These are phyloP conservation scores for Sylvia borin DNA, from an alignment of 2,797 vertebrate genomes.

Conservation along the genomic window DNA sequence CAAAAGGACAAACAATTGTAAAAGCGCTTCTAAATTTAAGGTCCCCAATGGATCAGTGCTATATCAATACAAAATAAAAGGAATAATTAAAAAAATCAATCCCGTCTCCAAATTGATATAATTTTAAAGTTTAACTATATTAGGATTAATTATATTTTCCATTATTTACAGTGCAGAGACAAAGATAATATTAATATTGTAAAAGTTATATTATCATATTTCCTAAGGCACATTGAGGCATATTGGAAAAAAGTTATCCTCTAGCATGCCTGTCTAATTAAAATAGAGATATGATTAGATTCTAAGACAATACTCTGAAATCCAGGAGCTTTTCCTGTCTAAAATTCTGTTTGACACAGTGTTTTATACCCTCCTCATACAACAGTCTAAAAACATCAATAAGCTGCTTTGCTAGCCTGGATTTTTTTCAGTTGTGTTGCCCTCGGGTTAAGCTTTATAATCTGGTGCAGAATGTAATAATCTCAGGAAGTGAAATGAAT, in stretches of 20 bases:
- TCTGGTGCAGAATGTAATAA: conserved; percentile 50
- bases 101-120: not conserved
- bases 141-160: not conserved
- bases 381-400: conserved; percentile 39
- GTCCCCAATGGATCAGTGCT: not conserved
- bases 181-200: not conserved
- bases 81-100: not conserved
- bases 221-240: not conserved
- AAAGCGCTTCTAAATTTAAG: not conserved
- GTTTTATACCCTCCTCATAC: not conserved
- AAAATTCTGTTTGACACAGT: not conserved
- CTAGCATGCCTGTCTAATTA: not conserved
- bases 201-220: not conserved
- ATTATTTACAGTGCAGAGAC: not conserved
- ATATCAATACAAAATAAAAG: not conserved
- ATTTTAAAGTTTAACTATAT: not conserved
- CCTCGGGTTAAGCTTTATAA: conserved; percentile 55
- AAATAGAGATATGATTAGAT: conserved; percentile 19
- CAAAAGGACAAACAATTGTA: not conserved
- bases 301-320: not conserved
- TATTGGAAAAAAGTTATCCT: not conserved
- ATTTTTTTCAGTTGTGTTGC: conserved; percentile 19
- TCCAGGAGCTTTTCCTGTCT: not conserved
- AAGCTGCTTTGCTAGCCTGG: conserved; percentile 54
- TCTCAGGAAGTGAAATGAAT: conserved; percentile 42